Evolutionary conservation across 2,888 invertebrate species (phyloP).

Genomic region (Drosophila affinis): DNA sequence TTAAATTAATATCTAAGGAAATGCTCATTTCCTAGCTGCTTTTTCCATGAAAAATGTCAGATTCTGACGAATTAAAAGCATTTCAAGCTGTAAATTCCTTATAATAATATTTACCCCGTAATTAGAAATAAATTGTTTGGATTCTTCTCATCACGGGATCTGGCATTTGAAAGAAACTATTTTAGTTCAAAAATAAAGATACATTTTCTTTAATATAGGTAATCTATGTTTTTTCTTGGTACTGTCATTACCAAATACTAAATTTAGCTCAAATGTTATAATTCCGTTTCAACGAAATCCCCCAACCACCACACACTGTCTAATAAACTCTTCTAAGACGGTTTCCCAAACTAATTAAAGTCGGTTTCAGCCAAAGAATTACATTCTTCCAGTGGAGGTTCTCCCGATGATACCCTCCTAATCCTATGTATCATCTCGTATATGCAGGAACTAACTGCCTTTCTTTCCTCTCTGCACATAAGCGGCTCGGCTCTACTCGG

Average conservation of each 20-base stretch:
- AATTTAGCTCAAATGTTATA: not conserved
- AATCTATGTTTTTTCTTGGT: too few relatives aligned
- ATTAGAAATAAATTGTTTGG: too few relatives aligned
- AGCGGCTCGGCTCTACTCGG: not conserved
- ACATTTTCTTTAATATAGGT: not conserved
- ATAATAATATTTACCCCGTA: not conserved
- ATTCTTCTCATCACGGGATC: too few relatives aligned
- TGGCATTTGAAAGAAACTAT: not conserved
- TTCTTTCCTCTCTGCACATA: slow-evolving; percentile 10
- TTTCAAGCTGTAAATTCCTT: not conserved
- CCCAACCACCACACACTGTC: not conserved
- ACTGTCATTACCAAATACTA: not conserved
- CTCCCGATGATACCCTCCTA: not conserved
- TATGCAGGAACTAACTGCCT: not conserved
- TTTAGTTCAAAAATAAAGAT: not conserved
- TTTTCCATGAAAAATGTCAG: not conserved
- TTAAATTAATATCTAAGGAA: too few relatives aligned
- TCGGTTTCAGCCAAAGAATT: not conserved
- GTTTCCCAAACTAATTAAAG: slow-evolving; percentile 31
- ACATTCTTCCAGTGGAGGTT: slow-evolving; percentile 23
- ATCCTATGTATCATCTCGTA: slow-evolving; percentile 6
- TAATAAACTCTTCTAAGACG: not conserved
- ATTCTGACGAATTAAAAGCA: not conserved
- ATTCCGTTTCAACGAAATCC: not conserved
- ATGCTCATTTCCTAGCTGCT: too few relatives aligned